Evolutionary conservation across 2,797 vertebrate genomes (phyloP), one percentile per base, ranked within the genome.

Genomic region (Chelon auratus): DNA sequence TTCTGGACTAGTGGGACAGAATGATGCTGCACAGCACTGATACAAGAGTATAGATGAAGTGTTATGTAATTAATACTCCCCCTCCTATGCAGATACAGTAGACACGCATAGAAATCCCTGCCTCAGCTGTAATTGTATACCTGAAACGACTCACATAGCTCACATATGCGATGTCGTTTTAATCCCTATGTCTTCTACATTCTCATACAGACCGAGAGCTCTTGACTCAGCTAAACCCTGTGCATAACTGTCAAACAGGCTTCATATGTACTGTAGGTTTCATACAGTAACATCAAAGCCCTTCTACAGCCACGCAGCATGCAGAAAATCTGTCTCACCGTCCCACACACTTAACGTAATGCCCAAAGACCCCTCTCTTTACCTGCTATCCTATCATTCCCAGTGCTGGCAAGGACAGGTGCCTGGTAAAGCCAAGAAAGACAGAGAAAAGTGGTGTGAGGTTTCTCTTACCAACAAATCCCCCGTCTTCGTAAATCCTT

Each of bases 41-140:
- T 74, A 70, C 70, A 72, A 67, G 74, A 78, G 78, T 82, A 72
- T 72, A 81, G 81, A 87, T 84, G 66, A 79, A 86, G 72, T 17
- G 68, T 93, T 92, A 92, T 93, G 88, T 91, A 92, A 93, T 91
- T 87, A 87, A 88, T 90, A 81, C 86, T 87, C 91, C 90, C 85
- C 90, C 91, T 90, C 90, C 89, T 82, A 90, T 92, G 90, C 89
- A 92, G 90, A 91, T 90, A 89, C 89, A 87, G 82, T 85, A 84
- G 83, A 70, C 70, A 66, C 86, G 80, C 80, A 62, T n/a, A 58
- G 67, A 85, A 80, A 87, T 68, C 67, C 77, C 73, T 43, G 80
- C 75, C 75, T 87, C 78, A 87, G 84, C 88, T 89, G 65, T 77
- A 82, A 87, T 70, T 75, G 62, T 71, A 85, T 62, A 70, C 75